These are phyloP conservation scores for Myodes glareolus DNA, from an alignment of 2,113 vertebrate species.

Conservation along the genomic window DNA sequence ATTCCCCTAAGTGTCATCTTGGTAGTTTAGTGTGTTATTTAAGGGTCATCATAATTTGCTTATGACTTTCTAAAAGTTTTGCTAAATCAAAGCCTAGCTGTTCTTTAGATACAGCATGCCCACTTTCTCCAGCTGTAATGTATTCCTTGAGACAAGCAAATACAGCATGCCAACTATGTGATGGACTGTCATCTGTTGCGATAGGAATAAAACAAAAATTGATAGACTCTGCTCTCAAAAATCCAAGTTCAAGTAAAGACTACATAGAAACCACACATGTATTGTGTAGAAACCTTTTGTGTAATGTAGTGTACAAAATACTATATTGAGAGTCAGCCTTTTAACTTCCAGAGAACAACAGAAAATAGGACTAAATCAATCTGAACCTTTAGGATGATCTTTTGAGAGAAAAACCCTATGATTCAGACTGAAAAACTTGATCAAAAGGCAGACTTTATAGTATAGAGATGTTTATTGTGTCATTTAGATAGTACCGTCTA, in stretches of 20 bases:
- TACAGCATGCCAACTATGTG: rapidly evolving
- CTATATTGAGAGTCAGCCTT: neutral
- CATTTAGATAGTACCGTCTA: neutral
- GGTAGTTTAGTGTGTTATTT: neutral
- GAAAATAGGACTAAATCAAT: neutral
- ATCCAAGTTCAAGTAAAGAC: neutral
- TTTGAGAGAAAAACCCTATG: neutral
- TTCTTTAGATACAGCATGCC: neutral
- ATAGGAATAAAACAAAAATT: neutral
- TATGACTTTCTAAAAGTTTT: neutral
- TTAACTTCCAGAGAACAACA: neutral
- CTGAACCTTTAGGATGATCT: neutral
- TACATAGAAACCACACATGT: neutral
- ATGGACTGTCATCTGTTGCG: neutral
- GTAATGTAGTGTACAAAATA: neutral
- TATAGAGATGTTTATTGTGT: neutral
- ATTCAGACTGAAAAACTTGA: neutral
- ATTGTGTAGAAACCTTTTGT: neutral
- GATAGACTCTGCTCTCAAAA: neutral
- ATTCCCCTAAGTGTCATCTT: neutral
- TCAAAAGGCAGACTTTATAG: neutral
- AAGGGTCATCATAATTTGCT: neutral
- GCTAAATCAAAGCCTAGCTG: neutral
- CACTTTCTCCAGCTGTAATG: neutral
- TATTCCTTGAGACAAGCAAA: neutral